Percentiles rank a stretch among this genome's conserved stretches.
Conservation (phyloP, 2,797 vertebrate species). For the Mionectes olivaceus region DNA sequence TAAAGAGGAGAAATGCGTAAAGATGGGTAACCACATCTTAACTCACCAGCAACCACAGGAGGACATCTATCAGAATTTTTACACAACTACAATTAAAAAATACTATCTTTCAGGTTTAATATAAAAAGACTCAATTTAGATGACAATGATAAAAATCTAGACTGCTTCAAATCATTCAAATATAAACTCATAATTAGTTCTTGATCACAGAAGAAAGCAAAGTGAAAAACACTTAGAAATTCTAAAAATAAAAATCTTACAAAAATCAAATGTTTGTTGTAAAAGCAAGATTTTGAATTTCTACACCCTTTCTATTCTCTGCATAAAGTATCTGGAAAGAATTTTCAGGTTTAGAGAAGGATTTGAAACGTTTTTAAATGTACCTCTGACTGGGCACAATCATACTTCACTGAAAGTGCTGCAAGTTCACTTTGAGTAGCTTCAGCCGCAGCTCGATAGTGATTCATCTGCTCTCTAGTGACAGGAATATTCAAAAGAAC, state of each 20-base stretch:
- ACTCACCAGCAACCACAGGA: background rate
- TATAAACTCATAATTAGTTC: background rate
- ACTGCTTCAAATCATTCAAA: background rate
- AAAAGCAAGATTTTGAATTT: background rate
- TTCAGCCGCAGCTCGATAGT: conserved; percentile 79
- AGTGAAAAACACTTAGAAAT: background rate
- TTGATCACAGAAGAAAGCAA: background rate
- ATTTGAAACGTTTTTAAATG: conserved; percentile 7
- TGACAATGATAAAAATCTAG: background rate
- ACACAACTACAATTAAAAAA: background rate
- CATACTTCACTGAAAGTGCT: conserved; percentile 80
- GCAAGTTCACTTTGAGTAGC: conserved; percentile 82
- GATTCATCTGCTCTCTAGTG: conserved; percentile 77
- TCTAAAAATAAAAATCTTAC: background rate
- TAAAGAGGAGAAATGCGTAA: background rate
- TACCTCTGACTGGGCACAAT: conserved; percentile 81
- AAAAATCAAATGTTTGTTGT: background rate
- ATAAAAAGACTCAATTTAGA: background rate
- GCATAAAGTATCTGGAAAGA: background rate
- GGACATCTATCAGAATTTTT: background rate
- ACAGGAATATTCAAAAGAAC: conserved; percentile 65
- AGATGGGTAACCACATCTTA: background rate
- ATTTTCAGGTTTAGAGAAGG: background rate
- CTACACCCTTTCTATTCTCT: background rate
- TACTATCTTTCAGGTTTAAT: background rate